phyloP scores from a whole-genome alignment of 2,888 invertebrate species.

The Nemurella pictetii region DNA sequence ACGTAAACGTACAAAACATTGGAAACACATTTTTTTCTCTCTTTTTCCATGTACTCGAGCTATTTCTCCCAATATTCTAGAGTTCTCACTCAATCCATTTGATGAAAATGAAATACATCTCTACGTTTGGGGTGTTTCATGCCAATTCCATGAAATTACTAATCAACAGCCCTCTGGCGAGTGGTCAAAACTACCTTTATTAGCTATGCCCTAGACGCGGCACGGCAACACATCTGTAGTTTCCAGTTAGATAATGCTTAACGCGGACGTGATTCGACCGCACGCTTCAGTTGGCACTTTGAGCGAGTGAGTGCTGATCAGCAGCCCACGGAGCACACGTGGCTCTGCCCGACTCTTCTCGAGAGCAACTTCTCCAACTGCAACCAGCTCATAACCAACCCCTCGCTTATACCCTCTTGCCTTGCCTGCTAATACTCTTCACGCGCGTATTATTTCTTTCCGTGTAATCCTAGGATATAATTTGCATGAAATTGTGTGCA shows the following conservation, averaged over 20 bases:
- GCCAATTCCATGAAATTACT: neutral
- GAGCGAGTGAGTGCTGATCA: neutral
- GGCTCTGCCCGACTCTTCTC: neutral
- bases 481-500: constrained; percentile 21
- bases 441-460: neutral
- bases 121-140: neutral
- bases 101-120: neutral
- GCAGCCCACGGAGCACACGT: neutral
- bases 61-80: neutral
- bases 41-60: neutral
- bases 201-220: neutral
- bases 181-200: neutral
- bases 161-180: neutral
- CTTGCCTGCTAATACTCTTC: neutral
- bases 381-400: neutral
- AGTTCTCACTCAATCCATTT: neutral
- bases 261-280: neutral
- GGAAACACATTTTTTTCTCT: too few species aligned
- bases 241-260: neutral
- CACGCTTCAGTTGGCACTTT: neutral
- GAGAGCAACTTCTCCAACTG: neutral
- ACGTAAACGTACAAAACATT: too few species aligned
- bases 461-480: neutral
- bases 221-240: neutral
- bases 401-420: neutral